Base-by-base conservation (phyloP, 2,888 invertebrate species). In the Liposcelis brunnea region DNA sequence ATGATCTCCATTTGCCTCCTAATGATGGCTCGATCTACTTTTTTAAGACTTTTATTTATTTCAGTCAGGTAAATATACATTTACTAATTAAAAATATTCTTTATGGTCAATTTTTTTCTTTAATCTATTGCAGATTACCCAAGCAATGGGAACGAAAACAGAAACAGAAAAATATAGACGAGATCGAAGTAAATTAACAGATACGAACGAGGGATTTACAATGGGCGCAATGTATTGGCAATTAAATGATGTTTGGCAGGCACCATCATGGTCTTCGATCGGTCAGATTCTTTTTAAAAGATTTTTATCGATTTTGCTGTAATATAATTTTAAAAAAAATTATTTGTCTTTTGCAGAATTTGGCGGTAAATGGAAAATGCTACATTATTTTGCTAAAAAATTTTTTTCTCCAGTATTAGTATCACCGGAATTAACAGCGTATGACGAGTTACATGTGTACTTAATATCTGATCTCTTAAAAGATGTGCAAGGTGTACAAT, bases 221-320 rank as follows among this genome's bases (percentile, higher is more conserved):
- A 95, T 94, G 93, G 97, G 97, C 1, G 90, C 94, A 1, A 67
- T 98, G 45, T 98, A 93, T 62, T 98, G 97, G 97, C 97, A 98
- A 63, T 65, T 97, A 10, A 95, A 97, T 60, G 95, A 97, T 61
- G 84, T 95, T 31, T 97, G 97, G 97, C 83, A 87, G 55, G 94
- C 89, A 1, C 93, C 95, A 0, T 85, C 93, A 0, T 97, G 97
- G 97, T 79, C 91, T 4, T 76, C 87, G 21, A 84, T 94, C 51
- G 87, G 86, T 74, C 57, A 50, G 49, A 16, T 7, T 21, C 10
- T 31, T 2, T 16, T 33, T 36, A 35, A 21, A 38, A 8, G 35
- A 19, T 10, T 8, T 34, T 31, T 2, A 2, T 18, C n/a, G n/a
- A n/a, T n/a, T n/a, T 26, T 26, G 8, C 8, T 26, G 4, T 26